A percentile compares a stretch with the other conserved stretches of the same genome.
phyloP scores from a whole-genome alignment of 1,140 invertebrate species.

The Heterodera schachtii region DNA sequence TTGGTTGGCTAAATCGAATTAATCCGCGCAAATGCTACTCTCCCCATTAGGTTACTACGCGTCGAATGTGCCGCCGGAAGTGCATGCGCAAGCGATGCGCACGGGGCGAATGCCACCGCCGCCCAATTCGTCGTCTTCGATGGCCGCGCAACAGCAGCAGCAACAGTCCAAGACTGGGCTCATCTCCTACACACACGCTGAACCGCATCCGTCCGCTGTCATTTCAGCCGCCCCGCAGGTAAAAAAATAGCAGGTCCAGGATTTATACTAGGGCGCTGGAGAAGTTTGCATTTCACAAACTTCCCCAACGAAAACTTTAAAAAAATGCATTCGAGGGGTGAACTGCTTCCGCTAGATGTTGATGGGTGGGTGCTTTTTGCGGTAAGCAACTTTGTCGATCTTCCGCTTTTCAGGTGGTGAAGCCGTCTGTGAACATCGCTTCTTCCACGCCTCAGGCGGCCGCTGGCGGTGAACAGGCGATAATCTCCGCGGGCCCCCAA shows the following conservation, averaged over 20 bases:
- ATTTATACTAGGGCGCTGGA: too few relatives aligned
- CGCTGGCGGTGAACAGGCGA: neutral
- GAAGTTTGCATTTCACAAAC: neutral
- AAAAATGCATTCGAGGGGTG: too few relatives aligned
- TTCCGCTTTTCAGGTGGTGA: slow-evolving; percentile 36
- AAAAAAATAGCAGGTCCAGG: too few relatives aligned
- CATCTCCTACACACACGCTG: slow-evolving; percentile 9
- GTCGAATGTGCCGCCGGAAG: slow-evolving; percentile 20
- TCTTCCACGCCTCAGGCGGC: neutral
- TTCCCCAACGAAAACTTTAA: too few relatives aligned
- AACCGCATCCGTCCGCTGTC: slow-evolving; percentile 8
- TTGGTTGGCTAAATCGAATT: too few relatives aligned
- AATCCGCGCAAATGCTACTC: too few relatives aligned
- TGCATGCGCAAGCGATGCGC: slow-evolving; percentile 5
- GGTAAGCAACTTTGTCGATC: too few relatives aligned
- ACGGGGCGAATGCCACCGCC: neutral
- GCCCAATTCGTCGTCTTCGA: neutral
- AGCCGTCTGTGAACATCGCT: slow-evolving; percentile 13
- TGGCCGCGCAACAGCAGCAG: slow-evolving; percentile 4
- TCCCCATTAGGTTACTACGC: neutral
- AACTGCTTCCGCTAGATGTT: too few relatives aligned
- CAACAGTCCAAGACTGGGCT: slow-evolving; percentile 27
- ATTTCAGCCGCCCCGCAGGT: slow-evolving; percentile 29
- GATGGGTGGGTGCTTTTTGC: too few relatives aligned
- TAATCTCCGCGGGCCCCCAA: slow-evolving; percentile 37